Conservation (phyloP, 1,140 invertebrate genomes). For the Oreohelix idahoensis region DNA sequence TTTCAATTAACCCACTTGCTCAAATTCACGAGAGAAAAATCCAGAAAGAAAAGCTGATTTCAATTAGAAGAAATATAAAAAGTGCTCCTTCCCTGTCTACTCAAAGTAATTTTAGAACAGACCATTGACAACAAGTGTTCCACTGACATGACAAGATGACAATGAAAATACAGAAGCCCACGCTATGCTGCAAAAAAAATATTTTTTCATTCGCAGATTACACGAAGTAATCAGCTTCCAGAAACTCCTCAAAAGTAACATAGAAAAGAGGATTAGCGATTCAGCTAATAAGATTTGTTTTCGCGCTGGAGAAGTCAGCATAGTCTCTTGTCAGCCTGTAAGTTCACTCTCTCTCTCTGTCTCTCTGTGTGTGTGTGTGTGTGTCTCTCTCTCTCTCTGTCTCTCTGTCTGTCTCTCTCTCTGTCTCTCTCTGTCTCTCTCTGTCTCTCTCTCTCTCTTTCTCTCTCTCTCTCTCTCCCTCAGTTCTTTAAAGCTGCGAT, state of each 20-base stretch:
- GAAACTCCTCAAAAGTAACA: background rate
- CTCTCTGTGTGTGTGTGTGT: too few species aligned
- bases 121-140: background rate
- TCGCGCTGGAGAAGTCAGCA: background rate
- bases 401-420: background rate
- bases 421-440: background rate
- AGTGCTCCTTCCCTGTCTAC: background rate
- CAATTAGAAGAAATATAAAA: too few species aligned
- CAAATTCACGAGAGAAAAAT: too few species aligned
- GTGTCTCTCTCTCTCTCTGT: too few species aligned
- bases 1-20: too few species aligned
- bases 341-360: too few species aligned
- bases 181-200: background rate
- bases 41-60: too few species aligned
- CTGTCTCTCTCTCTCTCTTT: background rate
- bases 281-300: constrained; percentile 2
- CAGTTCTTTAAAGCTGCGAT: too few species aligned
- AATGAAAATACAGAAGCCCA: background rate
- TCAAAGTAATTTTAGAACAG: background rate
- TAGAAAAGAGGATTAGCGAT: constrained; percentile 12
- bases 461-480: background rate
- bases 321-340: too few species aligned
- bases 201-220: background rate
- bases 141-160: background rate
- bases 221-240: constrained; percentile 11